Evolutionary conservation across 2,888 invertebrate species (phyloP), one percentile per base, ranked within the genome.

Genomic region (Salpingus planirostris): DNA sequence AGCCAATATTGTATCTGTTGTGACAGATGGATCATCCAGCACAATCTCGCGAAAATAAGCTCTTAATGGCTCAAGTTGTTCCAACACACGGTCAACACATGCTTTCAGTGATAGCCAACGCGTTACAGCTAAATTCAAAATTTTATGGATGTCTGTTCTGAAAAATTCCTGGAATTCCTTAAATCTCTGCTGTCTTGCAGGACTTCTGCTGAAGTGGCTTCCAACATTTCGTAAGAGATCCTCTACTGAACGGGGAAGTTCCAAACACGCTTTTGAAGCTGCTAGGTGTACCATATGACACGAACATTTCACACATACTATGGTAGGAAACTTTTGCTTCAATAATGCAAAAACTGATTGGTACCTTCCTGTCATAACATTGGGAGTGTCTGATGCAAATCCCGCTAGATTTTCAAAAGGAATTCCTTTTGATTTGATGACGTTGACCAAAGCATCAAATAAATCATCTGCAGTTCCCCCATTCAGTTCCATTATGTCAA

Each of bases 271-370:
- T 38, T 57, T 49, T 5, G 49, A 49, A 28, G 54, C 41, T 18
- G 50, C 44, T 29, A 59, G 41, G 40, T 57, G 49, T 21, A 54
- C 49, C 43, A 53, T 47, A 36, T 57, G 60, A 34, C 58, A 60
- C 14, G 48, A 51, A 36, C 57, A 62, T 38, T 53, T 57, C 13
- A 59, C 36, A 15, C 43, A 47, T 4, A 50, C 46, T 36, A 59
- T 54, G 27, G n/a, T 6, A 5, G 18, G 18, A 6, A 18, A 18
- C 6, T 18, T 8, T 7, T 18, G 6, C 8, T 18, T 18, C 8
- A 18, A 18, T 7, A 18, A 8, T 8, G 18, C 8, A 18, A 7
- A 18, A 18, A 18, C 18, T 18, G 18, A 18, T 7, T 18, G 18
- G 8, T 18, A 8, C 8, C 8, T 8, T 18, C 18, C 18, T n/a